Percentiles rank a stretch among this genome's conserved stretches.
Evolutionary conservation across 64 coral and sea anemone species (phyloP).

Genomic region (Pocillopora damicornis): DNA sequence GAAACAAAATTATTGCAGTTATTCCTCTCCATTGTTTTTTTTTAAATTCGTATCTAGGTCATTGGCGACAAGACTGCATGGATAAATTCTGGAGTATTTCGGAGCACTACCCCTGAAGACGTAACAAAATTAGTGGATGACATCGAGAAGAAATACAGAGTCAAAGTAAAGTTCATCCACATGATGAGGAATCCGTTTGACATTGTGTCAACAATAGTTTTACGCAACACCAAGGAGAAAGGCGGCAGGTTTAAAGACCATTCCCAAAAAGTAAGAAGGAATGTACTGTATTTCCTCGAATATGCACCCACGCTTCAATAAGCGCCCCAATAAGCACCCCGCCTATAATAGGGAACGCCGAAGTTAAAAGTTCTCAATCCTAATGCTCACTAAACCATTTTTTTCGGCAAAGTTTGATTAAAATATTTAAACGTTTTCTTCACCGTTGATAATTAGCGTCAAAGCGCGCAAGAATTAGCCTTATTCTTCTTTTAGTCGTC

Average conservation of each 20-base stretch:
- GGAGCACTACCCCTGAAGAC: neutral
- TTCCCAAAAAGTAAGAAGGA: neutral
- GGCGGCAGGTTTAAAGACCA: neutral
- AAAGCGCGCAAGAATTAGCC: too few relatives aligned
- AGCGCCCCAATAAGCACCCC: too few relatives aligned
- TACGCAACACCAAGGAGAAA: neutral
- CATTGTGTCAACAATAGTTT: neutral
- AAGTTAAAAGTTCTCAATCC: too few relatives aligned
- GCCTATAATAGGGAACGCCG: too few relatives aligned
- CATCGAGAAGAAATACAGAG: neutral
- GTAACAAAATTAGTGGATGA: neutral
- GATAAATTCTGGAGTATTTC: neutral
- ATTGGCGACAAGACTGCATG: constrained; percentile 4
- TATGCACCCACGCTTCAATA: too few relatives aligned
- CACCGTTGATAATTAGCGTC: too few relatives aligned
- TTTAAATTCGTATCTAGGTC: neutral
- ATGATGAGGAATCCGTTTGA: constrained; percentile 1
- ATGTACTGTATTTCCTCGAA: too few relatives aligned
- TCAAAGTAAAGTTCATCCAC: neutral
- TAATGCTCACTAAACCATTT: too few relatives aligned
- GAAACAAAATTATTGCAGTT: neutral
- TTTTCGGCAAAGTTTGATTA: too few relatives aligned
- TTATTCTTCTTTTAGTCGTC: too few relatives aligned
- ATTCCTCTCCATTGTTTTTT: too few relatives aligned
- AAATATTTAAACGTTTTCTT: too few relatives aligned